phyloP scores from a whole-genome alignment of 2,113 vertebrate species.

The Pomatorhinus ruficollis region DNA sequence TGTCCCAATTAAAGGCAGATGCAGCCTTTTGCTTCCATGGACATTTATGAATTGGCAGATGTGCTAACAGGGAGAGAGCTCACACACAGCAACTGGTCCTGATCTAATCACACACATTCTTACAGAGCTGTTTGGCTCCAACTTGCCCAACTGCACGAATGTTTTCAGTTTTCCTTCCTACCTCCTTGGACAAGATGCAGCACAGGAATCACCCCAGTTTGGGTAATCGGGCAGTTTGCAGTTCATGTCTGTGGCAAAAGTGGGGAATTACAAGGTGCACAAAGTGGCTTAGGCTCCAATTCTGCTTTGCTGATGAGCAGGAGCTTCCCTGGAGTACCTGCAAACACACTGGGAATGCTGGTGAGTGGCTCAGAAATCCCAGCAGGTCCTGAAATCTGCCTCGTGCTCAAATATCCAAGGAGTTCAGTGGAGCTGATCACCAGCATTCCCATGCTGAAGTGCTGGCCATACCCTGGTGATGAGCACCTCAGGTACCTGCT shows the following conservation, averaged over 20 bases:
- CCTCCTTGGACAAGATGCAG: neutral
- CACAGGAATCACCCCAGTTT: neutral
- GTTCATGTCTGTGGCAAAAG: neutral
- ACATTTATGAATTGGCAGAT: neutral
- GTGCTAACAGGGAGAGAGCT: neutral
- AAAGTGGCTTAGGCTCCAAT: neutral
- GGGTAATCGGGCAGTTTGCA: neutral
- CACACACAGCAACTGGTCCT: neutral
- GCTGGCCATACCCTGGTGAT: neutral
- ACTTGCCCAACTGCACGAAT: neutral
- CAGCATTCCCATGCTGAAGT: rapidly evolving
- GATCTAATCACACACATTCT: neutral
- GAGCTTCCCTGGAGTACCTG: neutral
- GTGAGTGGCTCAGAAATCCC: neutral
- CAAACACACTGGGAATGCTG: neutral
- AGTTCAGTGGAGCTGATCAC: neutral
- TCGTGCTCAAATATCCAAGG: neutral
- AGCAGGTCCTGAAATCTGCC: neutral
- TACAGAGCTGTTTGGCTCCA: neutral
- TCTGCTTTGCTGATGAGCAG: neutral
- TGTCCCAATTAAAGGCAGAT: conserved; percentile 48
- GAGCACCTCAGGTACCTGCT: neutral
- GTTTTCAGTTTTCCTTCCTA: neutral
- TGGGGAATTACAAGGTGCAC: neutral
- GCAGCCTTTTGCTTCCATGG: neutral